Percentiles rank a stretch among this genome's conserved stretches.
Conservation (phyloP, 2,797 vertebrate species). For the Heliangelus exortis region DNA sequence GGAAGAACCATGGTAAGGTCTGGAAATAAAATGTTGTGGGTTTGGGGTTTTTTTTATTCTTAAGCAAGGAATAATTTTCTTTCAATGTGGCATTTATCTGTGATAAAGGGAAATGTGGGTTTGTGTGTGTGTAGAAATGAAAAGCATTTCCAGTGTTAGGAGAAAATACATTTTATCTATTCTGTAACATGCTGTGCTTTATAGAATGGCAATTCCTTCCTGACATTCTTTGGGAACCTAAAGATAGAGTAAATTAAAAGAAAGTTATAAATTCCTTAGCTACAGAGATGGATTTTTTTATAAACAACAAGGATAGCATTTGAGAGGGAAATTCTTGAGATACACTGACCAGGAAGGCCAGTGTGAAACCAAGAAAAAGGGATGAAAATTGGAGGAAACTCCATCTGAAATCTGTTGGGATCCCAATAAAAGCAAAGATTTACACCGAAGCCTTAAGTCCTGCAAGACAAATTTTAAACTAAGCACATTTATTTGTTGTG, state of each 20-base stretch:
- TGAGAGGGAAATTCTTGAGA: not conserved
- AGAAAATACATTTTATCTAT: not conserved
- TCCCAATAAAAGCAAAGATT: not conserved
- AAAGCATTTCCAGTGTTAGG: not conserved
- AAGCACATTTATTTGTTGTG: not conserved
- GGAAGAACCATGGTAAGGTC: not conserved
- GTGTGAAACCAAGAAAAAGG: not conserved
- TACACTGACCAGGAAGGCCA: not conserved
- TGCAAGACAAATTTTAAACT: not conserved
- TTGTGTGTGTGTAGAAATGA: not conserved
- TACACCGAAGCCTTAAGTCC: not conserved
- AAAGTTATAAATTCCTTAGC: not conserved
- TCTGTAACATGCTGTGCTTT: not conserved
- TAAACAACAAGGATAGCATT: not conserved
- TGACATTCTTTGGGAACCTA: not conserved
- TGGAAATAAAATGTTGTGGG: not conserved
- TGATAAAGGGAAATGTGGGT: not conserved
- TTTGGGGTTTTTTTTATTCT: not conserved
- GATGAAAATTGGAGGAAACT: not conserved
- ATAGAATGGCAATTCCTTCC: slow-evolving; percentile 10
- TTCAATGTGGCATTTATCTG: not conserved
- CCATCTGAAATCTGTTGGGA: not conserved
- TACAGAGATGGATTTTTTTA: not conserved
- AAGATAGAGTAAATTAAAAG: not conserved
- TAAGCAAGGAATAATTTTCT: not conserved